phyloP scores from a whole-genome alignment of 2,113 vertebrate species.

The Microcebus tavaratra region DNA sequence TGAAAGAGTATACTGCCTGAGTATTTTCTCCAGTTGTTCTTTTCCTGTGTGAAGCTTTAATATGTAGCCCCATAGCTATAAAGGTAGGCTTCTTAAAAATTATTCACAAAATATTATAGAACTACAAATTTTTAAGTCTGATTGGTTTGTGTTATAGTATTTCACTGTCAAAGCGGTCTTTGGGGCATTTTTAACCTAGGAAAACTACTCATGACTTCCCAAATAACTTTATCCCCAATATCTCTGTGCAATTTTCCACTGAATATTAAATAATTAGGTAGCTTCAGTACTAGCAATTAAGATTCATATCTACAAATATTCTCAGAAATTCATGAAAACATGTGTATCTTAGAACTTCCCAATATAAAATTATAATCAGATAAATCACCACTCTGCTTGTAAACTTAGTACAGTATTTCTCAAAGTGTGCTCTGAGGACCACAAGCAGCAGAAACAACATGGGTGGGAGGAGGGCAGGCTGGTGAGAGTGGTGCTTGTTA shows the following conservation, averaged over 20 bases:
- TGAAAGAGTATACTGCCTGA: neutral
- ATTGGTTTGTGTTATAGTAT: neutral
- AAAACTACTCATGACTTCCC: conserved; percentile 3
- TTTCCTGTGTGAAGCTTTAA: neutral
- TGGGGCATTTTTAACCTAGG: neutral
- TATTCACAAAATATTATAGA: conserved; percentile 25
- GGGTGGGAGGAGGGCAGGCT: neutral
- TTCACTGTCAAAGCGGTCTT: neutral
- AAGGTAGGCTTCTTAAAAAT: neutral
- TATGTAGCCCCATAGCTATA: neutral
- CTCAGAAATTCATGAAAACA: conserved; percentile 45
- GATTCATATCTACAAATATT: conserved; percentile 28
- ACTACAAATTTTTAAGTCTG: neutral
- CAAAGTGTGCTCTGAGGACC: neutral
- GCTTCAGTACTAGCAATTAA: conserved; percentile 36
- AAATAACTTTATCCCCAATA: conserved; percentile 12
- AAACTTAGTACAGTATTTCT: neutral
- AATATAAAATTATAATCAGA: conserved; percentile 7
- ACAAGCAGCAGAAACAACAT: neutral
- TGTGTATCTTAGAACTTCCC: neutral
- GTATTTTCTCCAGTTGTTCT: neutral
- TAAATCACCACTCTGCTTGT: neutral
- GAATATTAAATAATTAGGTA: conserved; percentile 38
- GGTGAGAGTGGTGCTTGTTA: neutral
- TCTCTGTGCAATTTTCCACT: neutral